A percentile compares a stretch with the other conserved stretches of the same genome.
Evolutionary conservation across 1,140 invertebrate species (phyloP).

Genomic region (Drosophila oshimai): DNA sequence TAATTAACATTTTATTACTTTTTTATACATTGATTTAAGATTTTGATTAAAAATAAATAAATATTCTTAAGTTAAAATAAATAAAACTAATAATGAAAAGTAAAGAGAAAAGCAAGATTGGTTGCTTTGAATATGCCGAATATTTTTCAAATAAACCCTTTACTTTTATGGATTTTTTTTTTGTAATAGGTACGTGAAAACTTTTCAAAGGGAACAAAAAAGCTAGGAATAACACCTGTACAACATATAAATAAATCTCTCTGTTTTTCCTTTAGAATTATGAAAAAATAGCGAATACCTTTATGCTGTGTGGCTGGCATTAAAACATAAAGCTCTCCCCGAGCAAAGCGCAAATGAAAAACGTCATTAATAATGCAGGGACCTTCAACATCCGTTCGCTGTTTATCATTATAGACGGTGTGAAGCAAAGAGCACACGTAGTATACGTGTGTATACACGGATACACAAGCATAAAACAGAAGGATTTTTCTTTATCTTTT

Average conservation of each 20-base stretch:
- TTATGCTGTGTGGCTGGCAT: constrained; percentile 18
- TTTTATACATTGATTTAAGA: too few relatives aligned
- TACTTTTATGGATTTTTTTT: too few relatives aligned
- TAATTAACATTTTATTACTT: too few relatives aligned
- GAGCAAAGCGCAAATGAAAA: constrained; percentile 72
- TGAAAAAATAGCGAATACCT: constrained; percentile 4
- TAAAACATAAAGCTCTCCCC: constrained; percentile 53
- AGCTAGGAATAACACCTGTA: neutral
- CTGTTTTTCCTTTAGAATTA: constrained; percentile 15
- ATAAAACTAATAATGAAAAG: too few relatives aligned
- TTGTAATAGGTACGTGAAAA: too few relatives aligned
- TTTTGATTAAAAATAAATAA: too few relatives aligned
- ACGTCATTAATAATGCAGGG: constrained; percentile 77
- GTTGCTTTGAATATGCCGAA: too few relatives aligned
- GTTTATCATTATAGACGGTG: constrained; percentile 70
- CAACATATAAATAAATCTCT: neutral
- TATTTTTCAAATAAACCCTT: too few relatives aligned
- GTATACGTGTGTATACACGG: constrained; percentile 10
- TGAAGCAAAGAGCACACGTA: constrained; percentile 28
- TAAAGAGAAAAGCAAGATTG: too few relatives aligned
- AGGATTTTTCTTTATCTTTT: constrained; percentile 44
- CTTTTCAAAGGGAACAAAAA: neutral
- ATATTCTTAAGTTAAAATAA: too few relatives aligned
- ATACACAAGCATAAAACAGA: constrained; percentile 52
- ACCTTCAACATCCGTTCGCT: constrained; percentile 73